phyloP scores from a whole-genome alignment of 2,797 vertebrate genomes.

The Sardinella longiceps region DNA sequence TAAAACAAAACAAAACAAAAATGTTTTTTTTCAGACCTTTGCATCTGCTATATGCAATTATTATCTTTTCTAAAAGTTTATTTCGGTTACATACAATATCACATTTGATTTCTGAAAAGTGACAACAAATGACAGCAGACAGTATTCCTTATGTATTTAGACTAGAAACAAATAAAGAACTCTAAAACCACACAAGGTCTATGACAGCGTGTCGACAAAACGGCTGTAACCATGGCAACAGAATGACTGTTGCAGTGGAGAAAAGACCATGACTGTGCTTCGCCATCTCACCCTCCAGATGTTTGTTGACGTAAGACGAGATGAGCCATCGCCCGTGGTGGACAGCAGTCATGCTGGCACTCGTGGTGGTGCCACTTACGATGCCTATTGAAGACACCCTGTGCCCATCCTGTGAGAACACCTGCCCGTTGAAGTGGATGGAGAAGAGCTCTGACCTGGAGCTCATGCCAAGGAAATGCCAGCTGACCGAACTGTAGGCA shows the following conservation, averaged over 20 bases:
- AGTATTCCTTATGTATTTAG: neutral
- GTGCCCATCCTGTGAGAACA: constrained; percentile 80
- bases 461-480: constrained; percentile 93
- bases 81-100: neutral
- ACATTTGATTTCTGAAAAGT: neutral
- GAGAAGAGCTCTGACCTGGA: constrained; percentile 91
- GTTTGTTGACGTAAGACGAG: constrained; percentile 84
- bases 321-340: constrained; percentile 86
- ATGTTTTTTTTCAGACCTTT: neutral
- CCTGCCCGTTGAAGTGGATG: constrained; percentile 91
- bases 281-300: constrained; percentile 82
- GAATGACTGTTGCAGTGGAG: too few species aligned
- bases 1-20: neutral
- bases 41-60: neutral
- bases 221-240: too few species aligned
- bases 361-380: constrained; percentile 81
- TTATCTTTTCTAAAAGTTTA: neutral
- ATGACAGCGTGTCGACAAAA: neutral
- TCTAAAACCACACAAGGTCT: neutral
- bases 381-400: constrained; percentile 85
- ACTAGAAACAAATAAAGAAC: neutral
- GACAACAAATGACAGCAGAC: neutral
- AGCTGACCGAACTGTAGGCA: constrained; percentile 79
- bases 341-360: constrained; percentile 80
- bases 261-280: neutral